Evolutionary conservation across 2,113 vertebrate genomes (phyloP), one percentile per base, ranked within the genome.

Genomic region (Jaculus jaculus): DNA sequence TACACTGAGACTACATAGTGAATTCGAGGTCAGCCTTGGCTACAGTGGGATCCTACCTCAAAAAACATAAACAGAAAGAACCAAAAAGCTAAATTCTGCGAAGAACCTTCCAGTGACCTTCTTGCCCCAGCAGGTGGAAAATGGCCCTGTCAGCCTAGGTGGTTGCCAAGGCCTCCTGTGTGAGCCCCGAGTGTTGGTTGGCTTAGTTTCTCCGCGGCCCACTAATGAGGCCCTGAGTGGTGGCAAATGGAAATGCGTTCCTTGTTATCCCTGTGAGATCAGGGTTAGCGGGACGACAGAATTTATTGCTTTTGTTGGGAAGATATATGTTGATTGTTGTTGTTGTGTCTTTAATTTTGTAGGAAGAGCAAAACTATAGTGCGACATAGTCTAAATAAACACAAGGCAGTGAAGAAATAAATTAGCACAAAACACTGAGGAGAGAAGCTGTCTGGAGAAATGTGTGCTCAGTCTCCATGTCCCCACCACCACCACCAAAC

Each of bases 191-290:
- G 21, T 1, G 26, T 69, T 87, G 94, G 85, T 88, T 96, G 94
- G 87, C 96, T 90, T 54, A 73, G 93, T 94, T 85, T 94, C 96
- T 91, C 89, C n/a, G 23, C 95, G 75, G 87, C 95, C 95, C 71
- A 63, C 86, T 97, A 97, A 97, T 95, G 97, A 98, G 97, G 95
- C 97, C 96, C 95, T 96, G 97, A 93, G 97, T 95, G 96, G 96
- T 95, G 93, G 95, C 75, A 94, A 90, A 96, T 96, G 95, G 90
- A 97, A 97, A 98, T 96, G 96, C 91, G 95, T 92, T 89, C 96
- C 97, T 93, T 96, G 96, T 89, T 95, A 93, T 97, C 90, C 97
- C 97, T 90, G 91, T 4, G 86, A 97, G 97, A 94, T 60, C 51
- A 89, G 94, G 94, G 96, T 97, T 97, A 96, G 96, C 54, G 92